phyloP scores from a whole-genome alignment of 2,113 vertebrate species.

The Sprattus sprattus region DNA sequence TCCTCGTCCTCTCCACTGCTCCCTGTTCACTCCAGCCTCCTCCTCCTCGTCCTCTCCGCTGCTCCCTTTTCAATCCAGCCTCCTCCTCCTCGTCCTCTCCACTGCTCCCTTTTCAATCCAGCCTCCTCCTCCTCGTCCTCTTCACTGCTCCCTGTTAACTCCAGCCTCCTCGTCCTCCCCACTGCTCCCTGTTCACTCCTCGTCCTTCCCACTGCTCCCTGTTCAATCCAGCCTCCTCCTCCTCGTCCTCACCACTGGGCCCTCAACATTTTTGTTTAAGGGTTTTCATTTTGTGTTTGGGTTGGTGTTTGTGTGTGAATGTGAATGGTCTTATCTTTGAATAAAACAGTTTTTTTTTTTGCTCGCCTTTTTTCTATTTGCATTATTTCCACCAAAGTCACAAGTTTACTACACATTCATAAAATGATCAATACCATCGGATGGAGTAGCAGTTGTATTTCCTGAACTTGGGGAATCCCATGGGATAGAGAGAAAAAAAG shows the following conservation, averaged over 20 bases:
- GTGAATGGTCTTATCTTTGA: neutral
- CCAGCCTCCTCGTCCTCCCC: no score
- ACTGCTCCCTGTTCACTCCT: no score
- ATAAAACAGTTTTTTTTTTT: neutral
- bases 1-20: neutral
- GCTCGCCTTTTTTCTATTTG: neutral
- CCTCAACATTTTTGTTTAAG: neutral
- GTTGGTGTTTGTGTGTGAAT: neutral
- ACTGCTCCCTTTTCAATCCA: no score
- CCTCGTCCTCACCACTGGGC: neutral
- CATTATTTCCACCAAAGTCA: neutral
- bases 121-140: no score
- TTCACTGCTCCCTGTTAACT: no score
- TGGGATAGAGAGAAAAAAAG: neutral
- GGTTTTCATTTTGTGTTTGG: neutral
- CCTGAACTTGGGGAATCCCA: neutral
- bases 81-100: no score
- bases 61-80: no score
- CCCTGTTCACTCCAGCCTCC: neutral
- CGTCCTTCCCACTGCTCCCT: neutral
- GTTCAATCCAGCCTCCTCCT: no score
- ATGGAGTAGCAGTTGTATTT: neutral
- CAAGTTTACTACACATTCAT: conserved; percentile 12
- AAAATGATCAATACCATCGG: neutral
- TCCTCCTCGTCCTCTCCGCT: no score